phyloP scores from a whole-genome alignment of 1,140 invertebrate species.

The Brachionus koreanus region DNA sequence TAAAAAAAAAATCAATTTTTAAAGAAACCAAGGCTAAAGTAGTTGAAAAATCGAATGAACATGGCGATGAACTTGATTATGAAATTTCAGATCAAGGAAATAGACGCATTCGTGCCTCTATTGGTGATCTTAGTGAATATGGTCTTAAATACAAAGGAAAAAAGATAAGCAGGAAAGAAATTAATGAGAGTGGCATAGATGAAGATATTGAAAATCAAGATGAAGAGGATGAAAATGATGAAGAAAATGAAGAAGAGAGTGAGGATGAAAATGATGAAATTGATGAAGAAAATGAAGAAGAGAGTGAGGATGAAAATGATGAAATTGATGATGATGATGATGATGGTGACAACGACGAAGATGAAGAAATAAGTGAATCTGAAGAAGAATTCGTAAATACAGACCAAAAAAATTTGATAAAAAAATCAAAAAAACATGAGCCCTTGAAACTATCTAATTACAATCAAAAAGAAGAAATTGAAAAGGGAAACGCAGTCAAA shows the following conservation, averaged over 20 bases:
- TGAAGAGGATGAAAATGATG: conserved; percentile 40
- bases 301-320: conserved; percentile 46
- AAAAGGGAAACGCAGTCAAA: conserved; percentile 72
- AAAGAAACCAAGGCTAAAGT: conserved; percentile 31
- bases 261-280: conserved; percentile 45
- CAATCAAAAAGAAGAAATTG: conserved; percentile 65
- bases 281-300: conserved; percentile 36
- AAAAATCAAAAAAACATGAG: not conserved
- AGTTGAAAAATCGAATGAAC: not conserved
- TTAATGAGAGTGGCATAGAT: not conserved
- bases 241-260: conserved; percentile 43
- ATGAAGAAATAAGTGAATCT: not conserved
- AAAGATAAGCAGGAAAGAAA: not conserved
- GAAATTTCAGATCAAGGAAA: not conserved
- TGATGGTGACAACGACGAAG: conserved; percentile 40
- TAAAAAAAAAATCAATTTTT: not conserved
- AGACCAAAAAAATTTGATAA: conserved; percentile 6
- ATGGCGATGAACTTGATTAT: conserved; percentile 11
- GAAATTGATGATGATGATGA: conserved; percentile 23
- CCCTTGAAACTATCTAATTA: conserved; percentile 48
- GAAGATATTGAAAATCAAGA: not conserved
- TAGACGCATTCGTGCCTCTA: not conserved
- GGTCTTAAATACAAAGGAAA: conserved; percentile 30
- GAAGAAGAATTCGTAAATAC: conserved; percentile 41
- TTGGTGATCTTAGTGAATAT: conserved; percentile 36